Evolutionary conservation across 2,113 vertebrate genomes (phyloP).

Genomic region (Hydrochoerus hydrochaeris): DNA sequence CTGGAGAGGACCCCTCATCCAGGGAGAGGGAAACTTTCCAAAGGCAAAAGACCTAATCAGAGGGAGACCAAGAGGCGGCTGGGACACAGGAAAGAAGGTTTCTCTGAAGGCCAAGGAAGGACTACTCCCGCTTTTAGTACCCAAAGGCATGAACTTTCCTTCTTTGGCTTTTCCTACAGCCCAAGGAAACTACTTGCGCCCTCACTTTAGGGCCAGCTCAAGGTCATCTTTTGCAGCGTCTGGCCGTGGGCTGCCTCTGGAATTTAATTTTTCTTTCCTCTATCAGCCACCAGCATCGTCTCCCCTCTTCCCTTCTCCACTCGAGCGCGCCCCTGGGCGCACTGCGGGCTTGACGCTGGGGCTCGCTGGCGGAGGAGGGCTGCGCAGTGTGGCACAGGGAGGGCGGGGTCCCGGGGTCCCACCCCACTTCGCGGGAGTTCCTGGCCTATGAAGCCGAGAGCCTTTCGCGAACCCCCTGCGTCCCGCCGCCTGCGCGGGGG

Average conservation of each 20-base stretch:
- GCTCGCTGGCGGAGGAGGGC: background rate
- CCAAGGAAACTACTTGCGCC: background rate
- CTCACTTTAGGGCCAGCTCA: background rate
- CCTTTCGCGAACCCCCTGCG: background rate
- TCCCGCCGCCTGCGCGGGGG: background rate
- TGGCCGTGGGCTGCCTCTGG: background rate
- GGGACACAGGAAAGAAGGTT: background rate
- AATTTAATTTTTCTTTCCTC: background rate
- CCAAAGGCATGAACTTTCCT: background rate
- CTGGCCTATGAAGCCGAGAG: background rate
- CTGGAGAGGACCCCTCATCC: conserved; percentile 82
- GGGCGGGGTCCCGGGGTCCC: background rate
- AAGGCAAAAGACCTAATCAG: background rate
- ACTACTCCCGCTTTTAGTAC: background rate
- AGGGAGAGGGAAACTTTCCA: background rate
- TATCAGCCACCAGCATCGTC: background rate
- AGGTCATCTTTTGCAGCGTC: conserved; percentile 43
- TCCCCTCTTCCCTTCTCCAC: background rate
- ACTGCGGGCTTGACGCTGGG: background rate
- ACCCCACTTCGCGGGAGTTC: background rate
- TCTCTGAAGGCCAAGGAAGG: background rate
- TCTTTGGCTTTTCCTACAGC: background rate
- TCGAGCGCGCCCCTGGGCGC: background rate
- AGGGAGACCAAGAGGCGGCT: background rate
- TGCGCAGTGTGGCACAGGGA: fast-evolving